A percentile compares a stretch with the other conserved stretches of the same genome.
Conservation (phyloP, 2,113 vertebrate genomes). For the Andinoacara biseriatus region DNA sequence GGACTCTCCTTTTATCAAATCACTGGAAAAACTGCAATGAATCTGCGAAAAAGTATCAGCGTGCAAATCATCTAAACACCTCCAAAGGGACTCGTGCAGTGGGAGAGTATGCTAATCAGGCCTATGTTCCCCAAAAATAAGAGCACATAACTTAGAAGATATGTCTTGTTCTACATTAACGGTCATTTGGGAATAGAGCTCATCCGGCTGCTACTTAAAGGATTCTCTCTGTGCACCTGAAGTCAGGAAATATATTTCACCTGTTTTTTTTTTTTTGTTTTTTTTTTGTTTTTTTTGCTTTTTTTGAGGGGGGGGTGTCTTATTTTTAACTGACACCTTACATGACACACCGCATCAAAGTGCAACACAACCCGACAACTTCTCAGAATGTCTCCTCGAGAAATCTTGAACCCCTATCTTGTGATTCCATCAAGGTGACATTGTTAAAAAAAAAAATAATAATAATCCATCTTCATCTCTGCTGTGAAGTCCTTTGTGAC, state of each 20-base stretch:
- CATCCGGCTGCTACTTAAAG: conserved; percentile 45
- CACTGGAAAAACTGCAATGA: background rate
- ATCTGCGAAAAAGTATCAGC: conserved; percentile 24
- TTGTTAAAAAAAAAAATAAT: conserved; percentile 21
- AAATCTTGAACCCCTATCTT: conserved; percentile 43
- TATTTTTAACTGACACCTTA: conserved; percentile 48
- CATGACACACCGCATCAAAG: conserved; percentile 51
- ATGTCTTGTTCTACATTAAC: conserved; percentile 60
- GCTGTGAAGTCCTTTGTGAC: conserved; percentile 49
- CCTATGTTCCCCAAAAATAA: conserved; percentile 53
- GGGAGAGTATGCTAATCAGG: conserved; percentile 58
- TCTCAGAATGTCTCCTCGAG: conserved; percentile 5
- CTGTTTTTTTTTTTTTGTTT: background rate
- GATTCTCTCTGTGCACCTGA: conserved; percentile 35
- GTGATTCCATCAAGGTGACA: conserved; percentile 69
- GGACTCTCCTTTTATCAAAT: conserved; percentile 55
- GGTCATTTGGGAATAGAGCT: conserved; percentile 50
- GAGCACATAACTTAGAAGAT: conserved; percentile 52
- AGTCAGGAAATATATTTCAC: conserved; percentile 16
- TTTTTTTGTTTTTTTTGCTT: background rate
- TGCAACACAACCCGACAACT: background rate
- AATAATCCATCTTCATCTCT: conserved; percentile 31
- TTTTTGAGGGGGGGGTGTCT: background rate
- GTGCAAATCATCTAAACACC: conserved; percentile 46
- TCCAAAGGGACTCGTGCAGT: conserved; percentile 43